These are phyloP conservation scores for Drosophila littoralis DNA, from an alignment of 1,140 invertebrate genomes.

Conservation along the genomic window DNA sequence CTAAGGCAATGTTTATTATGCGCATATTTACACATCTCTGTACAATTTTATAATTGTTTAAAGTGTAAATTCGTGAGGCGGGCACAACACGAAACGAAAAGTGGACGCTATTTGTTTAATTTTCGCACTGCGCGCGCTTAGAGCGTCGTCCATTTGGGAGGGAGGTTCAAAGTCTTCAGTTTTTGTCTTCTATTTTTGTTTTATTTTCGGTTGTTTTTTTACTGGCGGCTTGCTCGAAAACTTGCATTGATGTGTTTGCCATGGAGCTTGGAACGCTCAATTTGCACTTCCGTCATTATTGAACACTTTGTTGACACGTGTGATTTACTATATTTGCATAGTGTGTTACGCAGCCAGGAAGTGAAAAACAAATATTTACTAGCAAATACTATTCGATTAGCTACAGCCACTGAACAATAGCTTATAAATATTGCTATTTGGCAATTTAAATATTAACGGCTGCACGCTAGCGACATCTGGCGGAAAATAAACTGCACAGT, in stretches of 20 bases:
- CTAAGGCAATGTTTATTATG: constrained; percentile 64
- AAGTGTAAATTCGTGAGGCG: constrained; percentile 77
- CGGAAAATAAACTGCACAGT: background rate
- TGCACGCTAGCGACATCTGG: constrained; percentile 9
- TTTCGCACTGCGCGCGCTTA: constrained; percentile 58
- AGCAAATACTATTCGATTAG: constrained; percentile 36
- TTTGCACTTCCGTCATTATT: constrained; percentile 46
- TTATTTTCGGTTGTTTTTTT: constrained; percentile 25
- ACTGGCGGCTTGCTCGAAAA: constrained; percentile 28
- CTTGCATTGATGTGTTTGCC: constrained; percentile 28
- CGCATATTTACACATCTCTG: constrained; percentile 67
- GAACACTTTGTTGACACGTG: background rate
- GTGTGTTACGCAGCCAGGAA: constrained; percentile 50
- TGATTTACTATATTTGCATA: constrained; percentile 33
- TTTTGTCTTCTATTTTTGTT: constrained; percentile 14
- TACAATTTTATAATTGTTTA: constrained; percentile 78
- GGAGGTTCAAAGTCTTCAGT: constrained; percentile 21
- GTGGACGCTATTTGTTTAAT: constrained; percentile 66
- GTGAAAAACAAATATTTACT: constrained; percentile 55
- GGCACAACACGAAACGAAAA: constrained; percentile 39
- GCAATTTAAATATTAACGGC: constrained; percentile 31
- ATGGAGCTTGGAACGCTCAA: constrained; percentile 37
- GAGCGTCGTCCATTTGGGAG: background rate
- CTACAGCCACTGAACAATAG: constrained; percentile 2
- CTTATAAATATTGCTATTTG: background rate